These are phyloP conservation scores for Gymnopithys bicolor DNA, from an alignment of 2,797 vertebrate species.

Conservation along the genomic window DNA sequence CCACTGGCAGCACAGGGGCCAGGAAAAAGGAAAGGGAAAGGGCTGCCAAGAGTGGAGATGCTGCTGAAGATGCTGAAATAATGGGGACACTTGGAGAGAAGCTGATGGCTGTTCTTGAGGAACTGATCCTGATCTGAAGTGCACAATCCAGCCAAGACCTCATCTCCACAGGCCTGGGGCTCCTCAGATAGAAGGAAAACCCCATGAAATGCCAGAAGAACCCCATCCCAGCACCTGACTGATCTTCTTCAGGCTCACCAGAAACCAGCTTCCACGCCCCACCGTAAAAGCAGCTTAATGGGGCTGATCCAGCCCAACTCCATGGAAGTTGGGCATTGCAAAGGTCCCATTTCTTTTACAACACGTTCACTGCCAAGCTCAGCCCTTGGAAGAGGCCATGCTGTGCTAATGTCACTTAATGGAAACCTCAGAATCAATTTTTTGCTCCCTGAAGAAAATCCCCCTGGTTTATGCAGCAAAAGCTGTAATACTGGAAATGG, in stretches of 20 bases:
- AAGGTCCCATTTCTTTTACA: constrained; percentile 8
- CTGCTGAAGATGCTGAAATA: background rate
- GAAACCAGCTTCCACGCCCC: background rate
- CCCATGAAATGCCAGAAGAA: background rate
- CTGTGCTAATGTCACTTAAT: constrained; percentile 80
- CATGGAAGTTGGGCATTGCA: background rate
- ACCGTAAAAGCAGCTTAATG: background rate
- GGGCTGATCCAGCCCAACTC: constrained; percentile 31
- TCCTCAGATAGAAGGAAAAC: background rate
- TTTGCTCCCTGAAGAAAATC: constrained; percentile 75
- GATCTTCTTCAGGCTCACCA: background rate
- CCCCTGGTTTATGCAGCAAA: constrained; percentile 63
- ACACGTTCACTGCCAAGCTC: constrained; percentile 39
- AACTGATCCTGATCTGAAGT: background rate
- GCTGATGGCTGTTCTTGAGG: accelerated
- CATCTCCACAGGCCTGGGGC: accelerated
- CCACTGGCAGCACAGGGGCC: accelerated
- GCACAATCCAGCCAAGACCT: background rate
- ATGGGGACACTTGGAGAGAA: accelerated
- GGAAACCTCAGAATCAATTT: constrained; percentile 75
- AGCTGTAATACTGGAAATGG: constrained; percentile 76
- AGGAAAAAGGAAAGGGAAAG: background rate
- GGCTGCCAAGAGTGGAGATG: accelerated
- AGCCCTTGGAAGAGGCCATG: constrained; percentile 61
- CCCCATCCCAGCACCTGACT: background rate